These are phyloP conservation scores for Lampris megalopsis DNA, from an alignment of 2,113 vertebrate species.

Conservation along the genomic window DNA sequence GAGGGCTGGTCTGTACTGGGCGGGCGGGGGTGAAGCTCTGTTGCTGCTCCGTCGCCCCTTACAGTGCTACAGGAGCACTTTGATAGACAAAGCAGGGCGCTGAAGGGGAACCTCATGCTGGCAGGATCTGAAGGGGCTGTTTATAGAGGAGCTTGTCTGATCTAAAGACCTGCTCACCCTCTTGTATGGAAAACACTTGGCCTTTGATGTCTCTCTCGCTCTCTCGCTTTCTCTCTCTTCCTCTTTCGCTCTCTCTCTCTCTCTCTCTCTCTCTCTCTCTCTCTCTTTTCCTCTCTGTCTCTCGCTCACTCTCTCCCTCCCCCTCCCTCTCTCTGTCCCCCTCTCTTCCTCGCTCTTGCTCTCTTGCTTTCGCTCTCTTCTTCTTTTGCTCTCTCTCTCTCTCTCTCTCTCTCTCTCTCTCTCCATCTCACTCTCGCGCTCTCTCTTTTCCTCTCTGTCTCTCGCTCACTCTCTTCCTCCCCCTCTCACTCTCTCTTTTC, in stretches of 20 bases:
- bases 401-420: too few species aligned
- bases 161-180: conserved; percentile 73
- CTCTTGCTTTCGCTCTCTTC: too few species aligned
- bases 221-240: conserved; percentile 42
- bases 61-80: conserved; percentile 69
- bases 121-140: conserved; percentile 80
- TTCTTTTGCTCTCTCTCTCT: too few species aligned
- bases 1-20: conserved; percentile 25
- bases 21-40: conserved; percentile 51
- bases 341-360: too few species aligned
- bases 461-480: too few species aligned
- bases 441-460: too few species aligned
- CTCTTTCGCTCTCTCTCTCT: conserved; percentile 31
- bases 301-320: too few species aligned
- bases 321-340: too few species aligned
- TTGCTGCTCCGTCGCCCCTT: conserved; percentile 62
- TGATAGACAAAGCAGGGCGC: conserved; percentile 80
- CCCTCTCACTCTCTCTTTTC: too few species aligned
- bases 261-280: conserved; percentile 48
- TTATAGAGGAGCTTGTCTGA: conserved; percentile 81
- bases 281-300: conserved; percentile 29
- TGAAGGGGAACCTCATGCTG: conserved; percentile 79
- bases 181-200: conserved; percentile 77
- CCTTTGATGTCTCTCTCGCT: conserved; percentile 84
- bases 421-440: too few species aligned